Evolutionary conservation across 2,113 vertebrate genomes (phyloP).

Genomic region (Corydoras maculifer): DNA sequence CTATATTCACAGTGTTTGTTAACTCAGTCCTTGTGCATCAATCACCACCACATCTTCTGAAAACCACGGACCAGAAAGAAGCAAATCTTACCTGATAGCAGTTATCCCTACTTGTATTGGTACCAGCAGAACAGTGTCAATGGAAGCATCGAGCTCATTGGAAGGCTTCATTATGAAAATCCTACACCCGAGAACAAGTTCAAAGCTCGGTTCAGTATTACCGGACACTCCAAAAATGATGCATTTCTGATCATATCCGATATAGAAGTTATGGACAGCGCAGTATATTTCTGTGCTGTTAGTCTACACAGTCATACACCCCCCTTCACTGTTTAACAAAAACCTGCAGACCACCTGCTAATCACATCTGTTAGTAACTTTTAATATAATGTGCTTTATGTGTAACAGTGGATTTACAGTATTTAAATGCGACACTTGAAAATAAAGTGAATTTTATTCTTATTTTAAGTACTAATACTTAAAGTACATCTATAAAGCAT

Average conservation of each 20-base stretch:
- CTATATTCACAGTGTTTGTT: neutral
- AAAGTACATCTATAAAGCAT: neutral
- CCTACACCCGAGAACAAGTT: neutral
- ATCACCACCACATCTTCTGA: constrained; percentile 4
- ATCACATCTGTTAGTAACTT: constrained; percentile 4
- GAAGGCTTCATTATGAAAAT: constrained; percentile 21
- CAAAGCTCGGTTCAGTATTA: constrained; percentile 18
- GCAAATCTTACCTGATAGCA: constrained; percentile 26
- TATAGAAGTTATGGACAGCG: constrained; percentile 19
- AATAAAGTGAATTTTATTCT: too few species aligned
- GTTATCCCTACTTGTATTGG: constrained; percentile 38
- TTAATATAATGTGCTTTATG: neutral
- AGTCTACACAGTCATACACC: constrained; percentile 25
- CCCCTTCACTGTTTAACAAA: constrained; percentile 13
- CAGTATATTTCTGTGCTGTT: constrained; percentile 40
- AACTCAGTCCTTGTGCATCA: neutral
- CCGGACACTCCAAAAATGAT: constrained; percentile 23
- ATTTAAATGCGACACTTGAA: neutral
- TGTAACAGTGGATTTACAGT: neutral
- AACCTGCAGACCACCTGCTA: constrained; percentile 23
- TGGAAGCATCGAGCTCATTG: constrained; percentile 20
- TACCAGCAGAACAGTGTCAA: constrained; percentile 25
- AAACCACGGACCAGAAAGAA: neutral
- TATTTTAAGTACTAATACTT: neutral
- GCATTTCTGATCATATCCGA: constrained; percentile 32